Evolutionary conservation across 1,140 invertebrate species (phyloP).

Genomic region (Eurosta solidaginis): DNA sequence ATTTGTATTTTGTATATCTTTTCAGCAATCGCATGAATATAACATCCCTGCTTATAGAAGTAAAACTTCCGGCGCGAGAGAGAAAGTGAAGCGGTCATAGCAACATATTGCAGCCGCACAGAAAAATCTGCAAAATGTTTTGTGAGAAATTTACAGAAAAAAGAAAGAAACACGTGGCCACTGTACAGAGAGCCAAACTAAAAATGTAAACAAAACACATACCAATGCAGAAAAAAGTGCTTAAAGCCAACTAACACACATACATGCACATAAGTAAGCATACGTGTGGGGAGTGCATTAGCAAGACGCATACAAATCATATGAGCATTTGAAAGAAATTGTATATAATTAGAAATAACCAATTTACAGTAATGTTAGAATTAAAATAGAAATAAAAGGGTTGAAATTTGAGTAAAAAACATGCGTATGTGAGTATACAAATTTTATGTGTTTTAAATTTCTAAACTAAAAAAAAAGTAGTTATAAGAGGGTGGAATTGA

Average conservation of each 20-base stretch:
- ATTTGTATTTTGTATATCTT: not conserved
- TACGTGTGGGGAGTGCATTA: not conserved
- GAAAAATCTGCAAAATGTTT: conserved; percentile 1
- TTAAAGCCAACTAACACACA: not conserved
- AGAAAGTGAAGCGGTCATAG: not conserved
- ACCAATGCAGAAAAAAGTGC: not conserved
- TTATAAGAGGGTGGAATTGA: not conserved
- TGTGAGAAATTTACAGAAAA: not conserved
- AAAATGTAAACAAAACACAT: conserved; percentile 21
- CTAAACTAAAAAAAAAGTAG: not conserved
- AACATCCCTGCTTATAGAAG: not conserved
- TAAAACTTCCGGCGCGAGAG: not conserved
- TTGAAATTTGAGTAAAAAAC: conserved; percentile 21
- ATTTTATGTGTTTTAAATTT: not conserved
- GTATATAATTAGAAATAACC: conserved; percentile 2
- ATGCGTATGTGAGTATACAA: no score
- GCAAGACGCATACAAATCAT: not conserved
- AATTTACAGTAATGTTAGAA: not conserved
- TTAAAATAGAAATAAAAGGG: not conserved
- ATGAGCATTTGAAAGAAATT: not conserved
- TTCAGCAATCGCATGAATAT: not conserved
- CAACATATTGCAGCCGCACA: not conserved
- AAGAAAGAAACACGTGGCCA: not conserved
- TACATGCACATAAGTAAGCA: not conserved
- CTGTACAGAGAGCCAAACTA: not conserved